Evolutionary conservation across 2,797 vertebrate genomes (phyloP).

Genomic region (Pangasius macronema): DNA sequence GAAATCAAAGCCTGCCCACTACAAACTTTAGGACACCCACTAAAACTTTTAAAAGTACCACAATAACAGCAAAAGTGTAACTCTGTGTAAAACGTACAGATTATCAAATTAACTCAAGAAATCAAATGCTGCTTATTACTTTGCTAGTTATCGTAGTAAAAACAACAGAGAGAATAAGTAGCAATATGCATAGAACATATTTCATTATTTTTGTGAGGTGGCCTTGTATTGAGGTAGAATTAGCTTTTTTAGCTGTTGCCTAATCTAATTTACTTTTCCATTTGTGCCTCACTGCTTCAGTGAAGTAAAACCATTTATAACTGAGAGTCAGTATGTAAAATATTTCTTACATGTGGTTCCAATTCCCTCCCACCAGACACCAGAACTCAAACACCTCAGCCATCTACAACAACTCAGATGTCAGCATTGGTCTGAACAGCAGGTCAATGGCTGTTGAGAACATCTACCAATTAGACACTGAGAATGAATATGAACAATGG

Average conservation of each 20-base stretch:
- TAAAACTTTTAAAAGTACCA: neutral
- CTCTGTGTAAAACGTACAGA: neutral
- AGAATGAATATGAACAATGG: constrained; percentile 57
- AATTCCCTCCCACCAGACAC: constrained; percentile 47
- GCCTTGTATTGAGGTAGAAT: neutral
- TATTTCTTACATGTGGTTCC: constrained; percentile 7
- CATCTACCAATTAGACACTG: constrained; percentile 62
- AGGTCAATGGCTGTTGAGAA: constrained; percentile 56
- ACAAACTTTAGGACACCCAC: neutral
- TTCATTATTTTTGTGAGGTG: neutral
- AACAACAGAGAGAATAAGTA: neutral
- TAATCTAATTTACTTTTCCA: neutral
- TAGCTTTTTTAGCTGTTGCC: neutral
- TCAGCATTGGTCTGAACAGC: constrained; percentile 49
- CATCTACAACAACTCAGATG: constrained; percentile 43
- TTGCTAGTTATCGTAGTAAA: neutral
- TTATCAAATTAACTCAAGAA: neutral
- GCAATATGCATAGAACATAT: neutral
- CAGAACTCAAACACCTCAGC: constrained; percentile 12
- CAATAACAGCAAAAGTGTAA: neutral
- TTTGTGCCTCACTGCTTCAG: neutral
- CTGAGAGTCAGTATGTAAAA: neutral
- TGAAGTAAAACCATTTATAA: neutral
- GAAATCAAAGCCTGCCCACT: neutral
- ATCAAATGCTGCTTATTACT: neutral